A percentile compares a stretch with the other conserved stretches of the same genome.
phyloP scores from a whole-genome alignment of 1,140 invertebrate genomes.

The Hesperophylax magnus region DNA sequence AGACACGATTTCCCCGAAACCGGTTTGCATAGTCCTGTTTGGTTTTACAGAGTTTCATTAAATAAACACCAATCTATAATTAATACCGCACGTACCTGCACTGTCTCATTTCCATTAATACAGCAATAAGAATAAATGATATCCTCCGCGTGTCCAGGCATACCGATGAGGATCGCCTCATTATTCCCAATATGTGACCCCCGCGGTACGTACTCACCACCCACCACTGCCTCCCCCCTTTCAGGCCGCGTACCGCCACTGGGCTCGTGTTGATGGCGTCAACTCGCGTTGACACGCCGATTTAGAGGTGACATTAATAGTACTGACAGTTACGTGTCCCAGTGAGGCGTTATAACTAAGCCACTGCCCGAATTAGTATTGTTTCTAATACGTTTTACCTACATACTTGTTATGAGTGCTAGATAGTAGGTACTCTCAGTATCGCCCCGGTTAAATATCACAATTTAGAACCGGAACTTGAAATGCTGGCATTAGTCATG shows the following conservation, averaged over 20 bases:
- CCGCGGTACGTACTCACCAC: not conserved
- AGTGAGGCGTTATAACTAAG: constrained; percentile 8
- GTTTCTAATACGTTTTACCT: not conserved
- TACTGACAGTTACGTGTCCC: constrained; percentile 13
- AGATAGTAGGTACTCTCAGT: not conserved
- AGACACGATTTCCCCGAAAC: too few relatives aligned
- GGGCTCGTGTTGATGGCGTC: not conserved
- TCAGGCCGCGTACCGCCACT: not conserved
- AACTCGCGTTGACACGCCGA: too few relatives aligned
- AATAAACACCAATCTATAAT: too few relatives aligned
- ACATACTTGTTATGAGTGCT: not conserved
- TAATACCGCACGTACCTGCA: too few relatives aligned
- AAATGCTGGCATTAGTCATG: not conserved
- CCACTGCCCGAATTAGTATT: not conserved
- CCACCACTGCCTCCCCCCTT: not conserved
- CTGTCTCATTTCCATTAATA: too few relatives aligned
- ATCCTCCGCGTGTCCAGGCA: constrained; percentile 25
- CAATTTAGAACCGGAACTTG: not conserved
- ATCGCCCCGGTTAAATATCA: not conserved
- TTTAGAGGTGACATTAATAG: not conserved
- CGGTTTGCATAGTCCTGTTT: too few relatives aligned
- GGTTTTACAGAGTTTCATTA: too few relatives aligned
- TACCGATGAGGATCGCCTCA: constrained; percentile 30
- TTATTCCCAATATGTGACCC: not conserved
- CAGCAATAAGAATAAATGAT: constrained; percentile 17